Evolutionary conservation across 2,888 invertebrate genomes (phyloP), one percentile per base, ranked within the genome.

Genomic region (Microctonus aethiopoides): DNA sequence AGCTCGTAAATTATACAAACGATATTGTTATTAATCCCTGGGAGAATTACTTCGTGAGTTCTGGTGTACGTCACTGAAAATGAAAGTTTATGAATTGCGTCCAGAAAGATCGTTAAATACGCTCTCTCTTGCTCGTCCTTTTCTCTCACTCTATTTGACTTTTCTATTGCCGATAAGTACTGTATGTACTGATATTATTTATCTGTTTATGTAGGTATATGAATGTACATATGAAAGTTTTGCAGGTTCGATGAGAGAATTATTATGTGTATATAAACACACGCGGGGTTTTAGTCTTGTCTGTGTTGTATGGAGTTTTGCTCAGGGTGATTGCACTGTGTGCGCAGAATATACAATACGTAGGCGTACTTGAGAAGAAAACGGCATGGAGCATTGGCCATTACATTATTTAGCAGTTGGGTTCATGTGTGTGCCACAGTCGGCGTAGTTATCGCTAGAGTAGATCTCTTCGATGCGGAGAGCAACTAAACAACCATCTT

Each of bases 391-490:
- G 16, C 16, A 46, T 46, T 46, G 46, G 46, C 65, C 71, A 78
- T 80, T 76, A 76, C 76, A 74, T 78, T 79, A 80, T 77, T 79
- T 79, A 78, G 75, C 68, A 71, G 71, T 68, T 46, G n/a, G 2
- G 46, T 46, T 16, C 16, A 16, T 46, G 46, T 16, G 46, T 46
- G 46, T 46, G 16, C 46, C 46, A 16, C 46, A 20, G 79, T 78
- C 76, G 57, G 67, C 72, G 65, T 67, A 73, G 51, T 46, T 46
- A 46, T 46, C 46, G 46, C 1, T 46, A 16, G 16, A 46, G 46
- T 46, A 16, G 46, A 46, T 46, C 46, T 46, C 16, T 46, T 20
- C 69, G 67, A 71, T 59, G 64, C 60, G 73, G 68, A n/a, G n/a
- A n/a, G 62, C 68, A 62, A 66, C 76, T 77, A 75, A 80, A 77